Percentiles rank a stretch among this genome's conserved stretches.
These are phyloP conservation scores for Troilus luridus DNA, from an alignment of 2,888 invertebrate species.

Conservation along the genomic window DNA sequence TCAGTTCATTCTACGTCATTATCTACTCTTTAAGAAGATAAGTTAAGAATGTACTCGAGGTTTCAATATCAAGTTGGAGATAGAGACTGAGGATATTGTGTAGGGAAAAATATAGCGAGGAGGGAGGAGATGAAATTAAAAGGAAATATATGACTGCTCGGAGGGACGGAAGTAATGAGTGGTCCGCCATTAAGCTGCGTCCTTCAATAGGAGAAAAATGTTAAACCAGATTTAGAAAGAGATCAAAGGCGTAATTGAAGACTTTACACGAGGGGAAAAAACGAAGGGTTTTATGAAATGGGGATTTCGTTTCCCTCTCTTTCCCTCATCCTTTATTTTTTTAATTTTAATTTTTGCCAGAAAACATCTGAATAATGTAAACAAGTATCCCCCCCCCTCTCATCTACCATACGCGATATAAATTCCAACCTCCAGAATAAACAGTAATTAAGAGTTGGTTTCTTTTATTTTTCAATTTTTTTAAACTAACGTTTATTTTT, in stretches of 20 bases:
- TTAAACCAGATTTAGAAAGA: slow-evolving; percentile 31
- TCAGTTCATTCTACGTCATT: neutral
- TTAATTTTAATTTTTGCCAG: neutral
- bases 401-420: neutral
- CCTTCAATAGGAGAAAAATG: slow-evolving; percentile 16
- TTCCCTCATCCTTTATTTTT: neutral
- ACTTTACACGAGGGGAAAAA: neutral
- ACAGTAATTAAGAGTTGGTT: neutral
- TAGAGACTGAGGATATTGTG: neutral
- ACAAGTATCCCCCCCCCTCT: neutral
- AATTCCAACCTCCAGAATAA: neutral
- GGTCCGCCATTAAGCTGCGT: neutral
- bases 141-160: slow-evolving; percentile 24
- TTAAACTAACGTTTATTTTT: neutral
- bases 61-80: neutral
- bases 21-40: neutral
- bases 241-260: slow-evolving; percentile 38
- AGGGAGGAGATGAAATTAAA: slow-evolving; percentile 11
- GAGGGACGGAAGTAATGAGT: neutral
- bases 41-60: neutral
- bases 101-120: neutral
- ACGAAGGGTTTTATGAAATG: slow-evolving; percentile 9
- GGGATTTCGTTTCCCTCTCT: neutral
- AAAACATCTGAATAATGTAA: slow-evolving; percentile 19
- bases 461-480: neutral